Base-by-base conservation (phyloP, 1,140 invertebrate species). In the Calephelis nemesis region DNA sequence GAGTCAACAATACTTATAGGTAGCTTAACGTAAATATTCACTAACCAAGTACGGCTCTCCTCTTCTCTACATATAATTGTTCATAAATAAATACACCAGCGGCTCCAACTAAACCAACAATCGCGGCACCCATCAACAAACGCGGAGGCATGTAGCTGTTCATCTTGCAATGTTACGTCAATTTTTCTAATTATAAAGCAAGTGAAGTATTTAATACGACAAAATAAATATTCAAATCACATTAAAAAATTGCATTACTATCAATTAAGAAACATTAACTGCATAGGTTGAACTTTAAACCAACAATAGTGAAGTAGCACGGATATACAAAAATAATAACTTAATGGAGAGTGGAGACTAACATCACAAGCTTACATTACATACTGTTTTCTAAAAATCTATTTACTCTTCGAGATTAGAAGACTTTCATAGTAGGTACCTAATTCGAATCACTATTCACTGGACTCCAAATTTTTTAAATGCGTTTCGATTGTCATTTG, bases 41-140 rank as follows among this genome's bases (percentile, higher is more conserved):
- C 83, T 84, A 71, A 84, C 92, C 85, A 72, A 93, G 87, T 73
- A 91, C 88, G 15, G 89, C 85, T 73, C 93, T 88, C 64, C 93
- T 78, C 74, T 93, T 92, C 71, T 94, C 92, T 58, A 93, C 93
- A 65, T 93, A 90, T n/a, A 94, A 87, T 78, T 93, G 94, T 69
- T 95, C 93, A 67, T 94, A 93, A 60, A 95, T 91, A 72, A 94
- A 93, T 63, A 95, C 88, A 49, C 93, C 92, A 68, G 94, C 94
- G 13, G 93, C 94, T 63, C 94, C 93, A 48, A 95, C 90, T 3
- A 95, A 83, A 19, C 94, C 94, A 19, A 95, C 91, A 39, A 95
- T 92, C 62, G 94, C 94, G 11, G 93, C 93, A 10, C 93, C 93
- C 48, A 93, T 75, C 78, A 92, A 78, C 71, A 85, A 65, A 7